Conservation (phyloP, 2,888 invertebrate genomes). For the Meganola albula region DNA sequence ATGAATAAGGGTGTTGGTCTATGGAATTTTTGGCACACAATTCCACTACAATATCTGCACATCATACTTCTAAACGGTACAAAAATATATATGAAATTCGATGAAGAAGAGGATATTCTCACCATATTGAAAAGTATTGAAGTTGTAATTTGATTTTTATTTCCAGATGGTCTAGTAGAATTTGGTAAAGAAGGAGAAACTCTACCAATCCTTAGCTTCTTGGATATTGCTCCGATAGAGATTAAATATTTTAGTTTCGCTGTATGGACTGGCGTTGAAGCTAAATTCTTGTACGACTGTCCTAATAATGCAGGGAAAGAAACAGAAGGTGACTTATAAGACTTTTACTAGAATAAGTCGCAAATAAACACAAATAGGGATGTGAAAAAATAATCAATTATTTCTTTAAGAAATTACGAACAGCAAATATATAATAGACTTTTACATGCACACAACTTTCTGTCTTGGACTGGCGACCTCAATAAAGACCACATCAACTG, state of each 20-base stretch:
- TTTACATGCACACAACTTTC: background rate
- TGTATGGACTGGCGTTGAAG: slow-evolving; percentile 81
- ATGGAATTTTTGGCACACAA: too few relatives aligned
- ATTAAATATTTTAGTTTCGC: slow-evolving; percentile 83
- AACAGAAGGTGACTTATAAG: slow-evolving; percentile 37
- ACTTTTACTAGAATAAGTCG: too few relatives aligned
- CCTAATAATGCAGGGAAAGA: slow-evolving; percentile 46
- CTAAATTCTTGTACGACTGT: slow-evolving; percentile 84
- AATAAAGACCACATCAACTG: too few relatives aligned
- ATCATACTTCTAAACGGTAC: too few relatives aligned
- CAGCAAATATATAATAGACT: background rate
- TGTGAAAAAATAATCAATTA: background rate
- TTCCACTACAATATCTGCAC: too few relatives aligned
- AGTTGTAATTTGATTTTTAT: too few relatives aligned
- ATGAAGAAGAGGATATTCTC: too few relatives aligned
- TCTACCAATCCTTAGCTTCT: slow-evolving; percentile 77
- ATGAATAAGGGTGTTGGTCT: too few relatives aligned
- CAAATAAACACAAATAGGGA: background rate
- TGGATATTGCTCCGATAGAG: slow-evolving; percentile 77
- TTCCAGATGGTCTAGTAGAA: slow-evolving; percentile 78
- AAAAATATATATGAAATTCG: too few relatives aligned
- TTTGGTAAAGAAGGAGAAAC: slow-evolving; percentile 80
- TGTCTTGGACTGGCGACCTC: too few relatives aligned
- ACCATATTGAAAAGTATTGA: too few relatives aligned
- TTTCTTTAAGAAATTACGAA: background rate